Percentiles rank a stretch among this genome's conserved stretches.
phyloP scores from a whole-genome alignment of 2,888 invertebrate genomes.

The Cheiracanthium punctorium region DNA sequence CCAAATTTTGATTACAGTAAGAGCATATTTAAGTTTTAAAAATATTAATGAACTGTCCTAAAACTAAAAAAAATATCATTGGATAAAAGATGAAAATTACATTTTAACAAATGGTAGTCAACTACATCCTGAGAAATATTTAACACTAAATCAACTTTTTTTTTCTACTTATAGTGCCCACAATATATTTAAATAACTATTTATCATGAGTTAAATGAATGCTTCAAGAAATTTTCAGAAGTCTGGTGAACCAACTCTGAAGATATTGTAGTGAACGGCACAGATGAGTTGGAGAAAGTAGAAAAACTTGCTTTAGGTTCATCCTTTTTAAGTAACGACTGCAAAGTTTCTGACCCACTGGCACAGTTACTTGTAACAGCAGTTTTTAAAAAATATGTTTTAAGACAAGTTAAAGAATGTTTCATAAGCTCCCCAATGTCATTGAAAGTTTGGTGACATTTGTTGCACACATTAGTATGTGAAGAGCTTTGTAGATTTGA shows the following conservation, averaged over 20 bases:
- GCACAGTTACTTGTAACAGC: neutral
- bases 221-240: neutral
- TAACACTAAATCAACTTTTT: too few species aligned
- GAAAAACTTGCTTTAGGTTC: slow-evolving; percentile 10
- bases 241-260: neutral
- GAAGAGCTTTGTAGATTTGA: neutral
- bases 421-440: slow-evolving; percentile 33
- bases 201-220: neutral
- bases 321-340: slow-evolving; percentile 26
- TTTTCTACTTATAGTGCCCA: too few species aligned
- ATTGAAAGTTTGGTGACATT: slow-evolving; percentile 31
- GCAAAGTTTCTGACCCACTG: slow-evolving; percentile 28
- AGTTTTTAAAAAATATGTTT: slow-evolving; percentile 4
- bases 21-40: too few species aligned
- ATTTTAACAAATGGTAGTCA: too few species aligned
- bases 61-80: too few species aligned
- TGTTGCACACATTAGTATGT: slow-evolving; percentile 16
- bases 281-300: neutral
- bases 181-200: too few species aligned
- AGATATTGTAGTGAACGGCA: neutral
- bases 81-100: too few species aligned
- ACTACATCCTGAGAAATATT: too few species aligned
- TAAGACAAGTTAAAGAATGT: slow-evolving; percentile 42
- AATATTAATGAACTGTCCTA: too few species aligned
- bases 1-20: too few species aligned